Base-by-base conservation (phyloP, 35 echinoderm and acorn worm species). In the Ophiothrix spiculata region DNA sequence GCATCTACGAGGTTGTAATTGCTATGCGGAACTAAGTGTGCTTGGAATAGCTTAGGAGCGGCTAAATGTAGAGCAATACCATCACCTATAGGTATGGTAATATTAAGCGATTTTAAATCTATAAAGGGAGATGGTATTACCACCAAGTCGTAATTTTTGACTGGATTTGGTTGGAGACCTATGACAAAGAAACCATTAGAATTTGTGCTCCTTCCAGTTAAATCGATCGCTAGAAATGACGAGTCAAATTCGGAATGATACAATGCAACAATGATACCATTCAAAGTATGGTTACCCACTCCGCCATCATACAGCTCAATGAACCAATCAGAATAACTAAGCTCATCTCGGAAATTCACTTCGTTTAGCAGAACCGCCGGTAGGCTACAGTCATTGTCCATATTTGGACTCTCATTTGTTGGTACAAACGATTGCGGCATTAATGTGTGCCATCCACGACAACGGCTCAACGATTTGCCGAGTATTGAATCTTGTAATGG, bases 291-390 rank as follows among this genome's bases (percentile, higher is more conserved):
- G 37, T 88, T 76, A 31, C 85, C 75, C 21, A 79, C 39, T 23
- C 87, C 90, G 21, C 80, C 86, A 80, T 88, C 91, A 89, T 81
- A 88, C 16, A 97, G 39, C 87, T 97, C 94, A 14, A 97, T 83
- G 56, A 92, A 97, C 42, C 64, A 82, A 15, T 46, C 77, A 25
- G 76, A 60, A 0, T 32, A 19, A 38, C 56, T 39, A 39, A 45
- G 25, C 25, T 80, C 15, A 25, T 46, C 1, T 28, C 23, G n/a
- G 37, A 97, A 40, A 84, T 97, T 90, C 32, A 97, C 54, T 69
- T 97, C 94, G 73, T 97, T 97, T 1, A 97, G 89, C 10, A 86
- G 77, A 54, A 92, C 41, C 4, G 36, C 15, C 29, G 94, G 94
- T 10, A 89, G 39, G 21, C 60, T 45, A 40, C 94, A 97, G 36